Percentiles rank a stretch among this genome's conserved stretches.
These are phyloP conservation scores for Leucophenga maculata DNA, from an alignment of 2,888 invertebrate genomes.

Conservation along the genomic window DNA sequence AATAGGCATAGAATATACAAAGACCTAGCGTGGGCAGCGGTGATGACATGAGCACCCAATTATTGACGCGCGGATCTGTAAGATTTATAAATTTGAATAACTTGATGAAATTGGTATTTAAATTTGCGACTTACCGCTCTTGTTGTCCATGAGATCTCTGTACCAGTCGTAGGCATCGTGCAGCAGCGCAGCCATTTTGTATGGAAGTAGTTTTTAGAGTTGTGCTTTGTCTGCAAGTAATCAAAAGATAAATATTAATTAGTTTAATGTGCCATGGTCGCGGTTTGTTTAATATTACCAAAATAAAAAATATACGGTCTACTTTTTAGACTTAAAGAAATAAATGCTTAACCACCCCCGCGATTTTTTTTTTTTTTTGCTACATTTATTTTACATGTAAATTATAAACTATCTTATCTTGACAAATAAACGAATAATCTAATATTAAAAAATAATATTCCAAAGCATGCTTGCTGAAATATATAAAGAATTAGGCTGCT, in stretches of 20 bases:
- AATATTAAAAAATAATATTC: no score
- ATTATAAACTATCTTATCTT: no score
- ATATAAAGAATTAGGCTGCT: no score
- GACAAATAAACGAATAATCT: no score
- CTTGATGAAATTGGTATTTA: background rate
- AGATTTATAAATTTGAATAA: conserved; percentile 45
- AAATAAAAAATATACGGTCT: background rate
- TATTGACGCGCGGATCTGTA: conserved; percentile 90
- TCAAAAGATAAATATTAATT: background rate
- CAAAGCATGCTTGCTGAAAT: no score
- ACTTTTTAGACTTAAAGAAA: no score
- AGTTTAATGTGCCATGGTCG: background rate
- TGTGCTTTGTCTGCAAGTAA: conserved; percentile 19
- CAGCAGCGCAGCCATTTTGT: conserved; percentile 66
- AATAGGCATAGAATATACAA: conserved; percentile 88
- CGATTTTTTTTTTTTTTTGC: no score
- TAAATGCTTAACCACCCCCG: no score
- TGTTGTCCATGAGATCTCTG: conserved; percentile 81
- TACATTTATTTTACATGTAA: no score
- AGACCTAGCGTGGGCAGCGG: conserved; percentile 88
- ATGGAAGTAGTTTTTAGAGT: background rate
- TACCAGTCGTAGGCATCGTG: conserved; percentile 76
- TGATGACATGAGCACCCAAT: conserved; percentile 91
- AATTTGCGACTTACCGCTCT: conserved; percentile 76
- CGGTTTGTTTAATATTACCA: no score